Evolutionary conservation across 2,888 invertebrate genomes (phyloP).

Genomic region (Macrostomum cliftonense): DNA sequence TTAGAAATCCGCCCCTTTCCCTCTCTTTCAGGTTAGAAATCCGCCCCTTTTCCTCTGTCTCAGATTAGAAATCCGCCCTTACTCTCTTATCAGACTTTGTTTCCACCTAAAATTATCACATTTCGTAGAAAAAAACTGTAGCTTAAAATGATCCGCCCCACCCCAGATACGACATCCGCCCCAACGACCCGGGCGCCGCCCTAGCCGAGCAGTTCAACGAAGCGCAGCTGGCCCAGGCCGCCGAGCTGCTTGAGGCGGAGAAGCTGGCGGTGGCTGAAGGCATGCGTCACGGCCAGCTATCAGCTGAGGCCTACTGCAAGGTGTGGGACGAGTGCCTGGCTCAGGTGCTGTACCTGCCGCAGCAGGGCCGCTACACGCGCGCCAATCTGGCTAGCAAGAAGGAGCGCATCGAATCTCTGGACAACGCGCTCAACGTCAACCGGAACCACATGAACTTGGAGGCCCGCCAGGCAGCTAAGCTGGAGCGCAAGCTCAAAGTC

Average conservation of each 20-base stretch:
- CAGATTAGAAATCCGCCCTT: too few species aligned
- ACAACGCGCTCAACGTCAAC: slow-evolving; percentile 68
- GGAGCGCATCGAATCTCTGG: slow-evolving; percentile 76
- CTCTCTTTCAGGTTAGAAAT: too few species aligned
- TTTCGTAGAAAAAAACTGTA: too few species aligned
- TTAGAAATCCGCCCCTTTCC: too few species aligned
- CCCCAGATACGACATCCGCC: slow-evolving; percentile 14
- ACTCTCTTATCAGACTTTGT: too few species aligned
- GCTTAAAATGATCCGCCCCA: too few species aligned
- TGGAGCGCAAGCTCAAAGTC: slow-evolving; percentile 88
- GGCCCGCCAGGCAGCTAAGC: slow-evolving; percentile 83
- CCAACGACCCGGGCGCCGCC: slow-evolving; percentile 24
- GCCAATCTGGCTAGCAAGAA: slow-evolving; percentile 86
- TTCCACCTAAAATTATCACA: too few species aligned
- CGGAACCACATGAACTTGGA: slow-evolving; percentile 85
- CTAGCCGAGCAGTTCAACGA: slow-evolving; percentile 21
- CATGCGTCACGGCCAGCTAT: slow-evolving; percentile 84
- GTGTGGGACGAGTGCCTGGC: slow-evolving; percentile 91
- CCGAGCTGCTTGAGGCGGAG: slow-evolving; percentile 52
- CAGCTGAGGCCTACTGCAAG: slow-evolving; percentile 65
- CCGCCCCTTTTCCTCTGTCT: too few species aligned
- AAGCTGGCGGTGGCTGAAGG: slow-evolving; percentile 73
- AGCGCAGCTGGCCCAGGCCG: slow-evolving; percentile 42
- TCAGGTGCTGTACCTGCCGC: slow-evolving; percentile 72
- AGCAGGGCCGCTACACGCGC: slow-evolving; percentile 73